These are phyloP conservation scores for Phallusia fumigata DNA, from an alignment of 23 tunicate species.

Conservation along the genomic window DNA sequence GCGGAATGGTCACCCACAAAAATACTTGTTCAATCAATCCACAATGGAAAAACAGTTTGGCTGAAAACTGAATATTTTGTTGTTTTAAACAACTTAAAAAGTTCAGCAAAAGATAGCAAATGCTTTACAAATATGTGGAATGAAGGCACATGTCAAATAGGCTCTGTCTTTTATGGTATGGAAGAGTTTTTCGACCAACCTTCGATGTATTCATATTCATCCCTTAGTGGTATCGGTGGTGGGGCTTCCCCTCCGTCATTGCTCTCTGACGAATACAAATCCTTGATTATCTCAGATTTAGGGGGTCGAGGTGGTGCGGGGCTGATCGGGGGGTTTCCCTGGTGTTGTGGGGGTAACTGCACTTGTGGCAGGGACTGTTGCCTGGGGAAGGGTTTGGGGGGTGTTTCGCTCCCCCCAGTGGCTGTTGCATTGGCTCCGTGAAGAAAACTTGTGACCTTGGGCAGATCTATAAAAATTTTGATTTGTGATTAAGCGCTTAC, in stretches of 20 bases:
- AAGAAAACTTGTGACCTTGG: slow-evolving; percentile 10
- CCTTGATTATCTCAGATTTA: not conserved
- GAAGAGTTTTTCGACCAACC: not conserved
- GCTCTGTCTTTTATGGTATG: too few species aligned
- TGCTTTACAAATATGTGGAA: too few species aligned
- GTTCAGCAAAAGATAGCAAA: too few species aligned
- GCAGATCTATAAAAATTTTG: not conserved
- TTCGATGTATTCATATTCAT: not conserved
- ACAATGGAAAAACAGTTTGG: too few species aligned
- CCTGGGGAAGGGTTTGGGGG: slow-evolving; percentile 9
- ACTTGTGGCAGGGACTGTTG: not conserved
- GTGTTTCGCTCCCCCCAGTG: not conserved
- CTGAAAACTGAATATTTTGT: too few species aligned
- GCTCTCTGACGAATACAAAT: not conserved
- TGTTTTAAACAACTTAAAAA: too few species aligned
- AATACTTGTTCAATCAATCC: too few species aligned
- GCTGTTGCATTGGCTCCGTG: not conserved
- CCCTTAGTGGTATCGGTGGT: slow-evolving; percentile 16
- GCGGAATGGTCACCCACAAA: too few species aligned
- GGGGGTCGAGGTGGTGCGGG: slow-evolving; percentile 19
- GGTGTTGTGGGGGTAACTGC: not conserved
- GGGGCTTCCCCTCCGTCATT: slow-evolving; percentile 14
- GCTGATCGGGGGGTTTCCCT: not conserved
- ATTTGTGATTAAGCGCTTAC: too few species aligned
- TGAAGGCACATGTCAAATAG: too few species aligned